Evolutionary conservation across 2,797 vertebrate genomes (phyloP), one percentile per base, ranked within the genome.

Genomic region (Crocidura indochinensis): DNA sequence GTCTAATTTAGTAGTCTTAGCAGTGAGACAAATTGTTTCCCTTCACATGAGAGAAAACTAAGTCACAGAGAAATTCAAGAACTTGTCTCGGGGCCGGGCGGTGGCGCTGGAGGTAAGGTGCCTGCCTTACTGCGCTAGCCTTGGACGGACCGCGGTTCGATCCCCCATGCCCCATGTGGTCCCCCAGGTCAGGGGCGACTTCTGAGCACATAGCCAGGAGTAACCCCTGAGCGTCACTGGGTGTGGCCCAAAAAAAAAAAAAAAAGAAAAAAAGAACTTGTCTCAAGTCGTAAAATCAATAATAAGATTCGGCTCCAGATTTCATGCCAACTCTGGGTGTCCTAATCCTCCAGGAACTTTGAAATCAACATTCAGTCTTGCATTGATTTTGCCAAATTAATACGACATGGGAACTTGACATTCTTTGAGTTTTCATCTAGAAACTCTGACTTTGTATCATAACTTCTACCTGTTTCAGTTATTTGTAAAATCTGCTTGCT

Each of bases 281-380:
- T 2, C 69, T 77, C 64, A 80, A 47, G 56, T n/a, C 47, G 83
- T 80, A 79, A 60, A 76, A 74, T 49, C 68, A n/a, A 64, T 60
- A 67, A 26, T 3, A 74, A 1, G 65, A 47, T 90, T 90, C 62
- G 81, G 77, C 56, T 69, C 69, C 60, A 31, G 71, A 44, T 69
- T 38, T 77, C 11, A 12, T 44, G 71, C 60, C 91, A 75, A 10
- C 8, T 51, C 62, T 51, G 44, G 14, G 27, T 27, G 19, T 74
- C 24, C 31, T 47, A 46, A 80, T 73, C 5, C 8, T 8, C 71
- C 46, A 49, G 46, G 51, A 27, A 38, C 26, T 84, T 87, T 60
- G 6, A 44, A 46, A 38, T 1, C 15, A 69, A 73, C 60, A 19
- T 4, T 27, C 78, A 75, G 15, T 11, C 78, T 46, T 49, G 17